Evolutionary conservation across 2,888 invertebrate genomes (phyloP), one percentile per base, ranked within the genome.

Genomic region (Thera obeliscata): DNA sequence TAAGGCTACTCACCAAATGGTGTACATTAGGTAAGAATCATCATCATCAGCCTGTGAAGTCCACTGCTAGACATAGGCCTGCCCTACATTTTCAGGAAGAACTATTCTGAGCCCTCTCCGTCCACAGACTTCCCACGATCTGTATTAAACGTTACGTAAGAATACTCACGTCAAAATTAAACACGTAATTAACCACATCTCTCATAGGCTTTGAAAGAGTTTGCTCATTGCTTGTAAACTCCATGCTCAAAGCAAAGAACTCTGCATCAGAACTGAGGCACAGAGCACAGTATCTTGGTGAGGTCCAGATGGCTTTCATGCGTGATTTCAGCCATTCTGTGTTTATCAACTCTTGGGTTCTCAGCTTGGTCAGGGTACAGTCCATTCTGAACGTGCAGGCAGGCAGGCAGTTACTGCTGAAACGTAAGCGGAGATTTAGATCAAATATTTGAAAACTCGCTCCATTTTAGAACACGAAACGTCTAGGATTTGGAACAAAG

Each of bases 101-200:
- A 22, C 22, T 0, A 22, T 22, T 22, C 22, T 22, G 22, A 22
- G 22, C 22, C 22, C 22, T 22, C 22, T 22, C 22, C 22, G 22
- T 22, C 0, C 22, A 22, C 22, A 22, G 22, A 22, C 22, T 22
- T 22, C 22, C 1, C 22, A 22, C 22, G 22, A 22, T 22, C 22
- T 22, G 22, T 22, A 22, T 22, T 22, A 22, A 22, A 22, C 22
- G 22, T 22, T 22, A 22, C 22, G 22, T 22, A 22, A 22, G 22
- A 38, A 43, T 43, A 43, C 86, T 83, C 58, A 87, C 87, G 72
- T 84, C 78, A 71, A 79, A 80, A 74, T 80, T 81, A 41, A 87
- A 82, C 36, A 87, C 76, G 74, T 81, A 81, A 67, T 78, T 80
- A 35, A 87, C 69, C 1, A 87, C 76, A 56, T 86, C 82, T 7